A percentile compares a stretch with the other conserved stretches of the same genome.
Conservation (phyloP, 1,140 invertebrate species). For the Archegozetes longisetosus region DNA sequence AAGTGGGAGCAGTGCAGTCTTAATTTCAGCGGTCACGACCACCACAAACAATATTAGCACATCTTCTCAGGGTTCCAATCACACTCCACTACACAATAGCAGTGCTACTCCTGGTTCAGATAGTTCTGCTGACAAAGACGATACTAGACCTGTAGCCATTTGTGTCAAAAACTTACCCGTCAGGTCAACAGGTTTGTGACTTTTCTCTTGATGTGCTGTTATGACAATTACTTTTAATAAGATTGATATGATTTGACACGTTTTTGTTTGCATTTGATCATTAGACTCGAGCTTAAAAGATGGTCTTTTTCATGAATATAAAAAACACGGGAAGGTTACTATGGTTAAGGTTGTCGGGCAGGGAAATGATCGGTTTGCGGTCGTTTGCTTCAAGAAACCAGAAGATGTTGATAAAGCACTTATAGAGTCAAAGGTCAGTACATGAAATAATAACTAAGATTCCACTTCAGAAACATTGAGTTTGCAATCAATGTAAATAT, state of each 20-base stretch:
- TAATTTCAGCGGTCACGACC: background rate
- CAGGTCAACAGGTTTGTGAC: constrained; percentile 47
- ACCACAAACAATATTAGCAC: background rate
- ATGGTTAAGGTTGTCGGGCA: constrained; percentile 76
- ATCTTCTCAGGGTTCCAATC: background rate
- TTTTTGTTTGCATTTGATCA: no score
- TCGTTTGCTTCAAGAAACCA: constrained; percentile 86
- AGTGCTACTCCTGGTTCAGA: constrained; percentile 4
- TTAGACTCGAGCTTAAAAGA: constrained; percentile 84
- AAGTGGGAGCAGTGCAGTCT: background rate
- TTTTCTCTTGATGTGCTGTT: background rate
- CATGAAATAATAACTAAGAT: background rate
- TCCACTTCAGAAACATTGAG: background rate
- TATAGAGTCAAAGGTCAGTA: constrained; percentile 58
- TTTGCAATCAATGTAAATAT: background rate
- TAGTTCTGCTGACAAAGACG: constrained; percentile 36
- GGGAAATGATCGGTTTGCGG: constrained; percentile 61
- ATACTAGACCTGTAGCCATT: constrained; percentile 64
- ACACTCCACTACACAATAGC: background rate
- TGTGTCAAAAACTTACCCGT: constrained; percentile 77
- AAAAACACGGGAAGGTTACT: constrained; percentile 92
- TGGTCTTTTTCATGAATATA: constrained; percentile 93
- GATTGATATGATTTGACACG: no score
- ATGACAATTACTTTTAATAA: constrained; percentile 9
- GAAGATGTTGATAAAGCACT: constrained; percentile 90